A percentile compares a stretch with the other conserved stretches of the same genome.
These are phyloP conservation scores for Cenopis cana DNA, from an alignment of 2,888 invertebrate species.

Conservation along the genomic window DNA sequence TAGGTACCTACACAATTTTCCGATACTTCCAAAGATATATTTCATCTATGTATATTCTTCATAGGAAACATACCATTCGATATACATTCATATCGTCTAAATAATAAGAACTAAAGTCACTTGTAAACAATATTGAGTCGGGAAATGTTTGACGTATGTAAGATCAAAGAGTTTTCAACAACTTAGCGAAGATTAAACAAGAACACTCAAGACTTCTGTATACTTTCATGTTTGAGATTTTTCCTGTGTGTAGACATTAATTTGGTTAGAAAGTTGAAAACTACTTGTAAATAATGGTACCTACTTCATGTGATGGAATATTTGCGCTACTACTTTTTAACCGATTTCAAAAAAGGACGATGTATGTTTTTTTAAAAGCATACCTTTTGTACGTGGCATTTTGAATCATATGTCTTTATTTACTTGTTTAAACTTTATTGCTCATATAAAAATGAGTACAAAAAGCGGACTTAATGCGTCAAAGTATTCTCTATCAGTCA, in stretches of 20 bases:
- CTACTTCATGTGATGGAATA: too few species aligned
- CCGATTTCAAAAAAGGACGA: too few species aligned
- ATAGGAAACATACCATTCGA: neutral
- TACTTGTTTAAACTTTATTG: too few species aligned
- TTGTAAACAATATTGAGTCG: neutral
- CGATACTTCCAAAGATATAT: neutral
- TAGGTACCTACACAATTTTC: neutral
- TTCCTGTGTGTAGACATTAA: neutral
- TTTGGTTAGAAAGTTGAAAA: neutral
- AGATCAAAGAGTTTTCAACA: conserved; percentile 3
- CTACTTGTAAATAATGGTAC: too few species aligned
- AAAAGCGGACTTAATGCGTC: too few species aligned
- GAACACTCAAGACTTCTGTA: neutral
- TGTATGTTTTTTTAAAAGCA: too few species aligned
- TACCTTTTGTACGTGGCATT: too few species aligned
- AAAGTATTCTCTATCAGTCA: too few species aligned
- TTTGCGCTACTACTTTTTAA: too few species aligned
- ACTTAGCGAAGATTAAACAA: conserved; percentile 5
- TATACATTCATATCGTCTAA: neutral
- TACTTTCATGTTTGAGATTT: neutral
- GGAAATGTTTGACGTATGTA: neutral
- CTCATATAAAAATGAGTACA: too few species aligned
- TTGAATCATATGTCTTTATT: too few species aligned
- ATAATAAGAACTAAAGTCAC: neutral
- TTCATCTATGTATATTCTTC: neutral